Evolutionary conservation across 2,888 invertebrate genomes (phyloP), one percentile per base, ranked within the genome.

Genomic region (Lasioglossum malachurum): DNA sequence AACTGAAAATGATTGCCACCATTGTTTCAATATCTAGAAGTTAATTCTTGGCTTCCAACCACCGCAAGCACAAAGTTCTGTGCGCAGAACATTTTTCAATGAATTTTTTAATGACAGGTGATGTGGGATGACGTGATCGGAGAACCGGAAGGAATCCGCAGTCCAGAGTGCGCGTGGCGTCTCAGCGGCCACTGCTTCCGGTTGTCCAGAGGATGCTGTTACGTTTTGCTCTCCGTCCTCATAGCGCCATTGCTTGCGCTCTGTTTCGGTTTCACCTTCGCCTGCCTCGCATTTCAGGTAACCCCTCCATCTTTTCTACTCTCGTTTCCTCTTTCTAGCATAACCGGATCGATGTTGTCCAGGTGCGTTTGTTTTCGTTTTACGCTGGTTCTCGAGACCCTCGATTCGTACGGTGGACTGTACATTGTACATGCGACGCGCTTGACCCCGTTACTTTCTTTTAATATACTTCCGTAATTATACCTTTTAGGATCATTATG

Each of bases 101-200:
- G 23, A 23, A 53, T 53, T 10, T 8, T 53, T 53, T 2, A 23
- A 53, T 16, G 16, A 23, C 90, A 97, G 97, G 96, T 97, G 92
- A 96, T 96, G 90, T 97, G 97, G 97, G 97, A 97, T 90, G 97
- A 97, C 92, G 96, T 97, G 85, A 96, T 97, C 80, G 97, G 97
- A 5, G 97, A 97, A 95, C 97, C 97, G 1, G 97, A 97, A 88
- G 97, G 97, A 10, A 96, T 97, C 23, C 96, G 97, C 77, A 97
- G 97, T 92, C 97, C 97, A 10, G 97, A 97, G 94, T 97, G 97
- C 95, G 96, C 97, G 86, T 98, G 97, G 97, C 96, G 96, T n/a
- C 95, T 97, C 72, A 97, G 97, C 92, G 96, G 96, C 92, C 95
- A 96, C 78, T 97, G 97, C 93, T 97, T 97, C 95, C 96, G 96